Evolutionary conservation across 1,140 invertebrate species (phyloP).

Genomic region (Metaphire vulgaris): DNA sequence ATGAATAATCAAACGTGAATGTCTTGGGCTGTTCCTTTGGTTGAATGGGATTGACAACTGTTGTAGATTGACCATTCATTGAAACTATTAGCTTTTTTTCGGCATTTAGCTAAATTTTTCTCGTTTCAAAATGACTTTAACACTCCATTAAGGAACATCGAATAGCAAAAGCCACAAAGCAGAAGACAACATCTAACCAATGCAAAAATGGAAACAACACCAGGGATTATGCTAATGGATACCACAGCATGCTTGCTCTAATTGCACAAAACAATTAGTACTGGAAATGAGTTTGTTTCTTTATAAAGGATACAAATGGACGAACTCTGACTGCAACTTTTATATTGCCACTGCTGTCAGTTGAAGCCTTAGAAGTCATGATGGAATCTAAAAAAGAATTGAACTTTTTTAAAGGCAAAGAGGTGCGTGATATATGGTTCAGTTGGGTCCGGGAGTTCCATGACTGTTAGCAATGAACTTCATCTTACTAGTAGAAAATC

Average conservation of each 20-base stretch:
- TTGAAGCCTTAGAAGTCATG: too few relatives aligned
- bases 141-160: neutral
- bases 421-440: too few relatives aligned
- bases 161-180: neutral
- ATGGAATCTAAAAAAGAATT: too few relatives aligned
- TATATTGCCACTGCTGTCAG: slow-evolving; percentile 57
- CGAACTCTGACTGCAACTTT: slow-evolving; percentile 59
- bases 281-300: slow-evolving; percentile 11
- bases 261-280: neutral
- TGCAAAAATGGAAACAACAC: neutral
- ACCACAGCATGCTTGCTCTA: neutral
- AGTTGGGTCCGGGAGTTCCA: too few relatives aligned
- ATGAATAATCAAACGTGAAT: slow-evolving; percentile 58
- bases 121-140: neutral
- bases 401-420: too few relatives aligned
- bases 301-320: slow-evolving; percentile 59
- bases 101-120: slow-evolving; percentile 3
- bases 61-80: slow-evolving; percentile 26
- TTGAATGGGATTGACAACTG: slow-evolving; percentile 2
- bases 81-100: slow-evolving; percentile 7
- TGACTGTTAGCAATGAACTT: too few relatives aligned
- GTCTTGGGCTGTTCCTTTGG: slow-evolving; percentile 46
- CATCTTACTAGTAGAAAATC: too few relatives aligned
- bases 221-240: neutral
- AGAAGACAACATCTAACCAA: neutral